These are phyloP conservation scores for Hedya salicella DNA, from an alignment of 2,888 invertebrate species.

Conservation along the genomic window DNA sequence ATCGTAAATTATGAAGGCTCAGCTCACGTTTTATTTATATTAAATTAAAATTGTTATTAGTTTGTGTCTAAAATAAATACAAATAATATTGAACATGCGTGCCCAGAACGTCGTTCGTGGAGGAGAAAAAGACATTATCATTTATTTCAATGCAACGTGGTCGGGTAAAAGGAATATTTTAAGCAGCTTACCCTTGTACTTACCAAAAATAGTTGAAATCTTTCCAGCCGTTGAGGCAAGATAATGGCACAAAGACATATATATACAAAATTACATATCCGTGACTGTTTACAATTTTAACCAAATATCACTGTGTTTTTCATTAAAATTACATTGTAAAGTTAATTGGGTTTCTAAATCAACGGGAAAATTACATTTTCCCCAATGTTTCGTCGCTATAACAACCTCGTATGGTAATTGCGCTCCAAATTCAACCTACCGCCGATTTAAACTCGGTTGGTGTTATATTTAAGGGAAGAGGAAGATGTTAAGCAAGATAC, in stretches of 20 bases:
- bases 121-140: too few species aligned
- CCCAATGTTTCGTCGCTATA: constrained; percentile 1
- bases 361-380: constrained; percentile 15
- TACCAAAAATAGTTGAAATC: too few species aligned
- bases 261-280: too few species aligned
- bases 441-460: too few species aligned
- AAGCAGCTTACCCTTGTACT: too few species aligned
- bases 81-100: neutral
- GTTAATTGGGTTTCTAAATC: constrained; percentile 12
- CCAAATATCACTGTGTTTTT: neutral
- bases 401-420: neutral
- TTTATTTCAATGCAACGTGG: too few species aligned
- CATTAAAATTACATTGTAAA: constrained; percentile 15
- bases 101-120: too few species aligned
- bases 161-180: too few species aligned
- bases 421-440: neutral
- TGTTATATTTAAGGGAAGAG: neutral
- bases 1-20: constrained; percentile 5
- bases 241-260: too few species aligned
- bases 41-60: constrained; percentile 4
- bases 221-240: too few species aligned
- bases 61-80: constrained; percentile 4
- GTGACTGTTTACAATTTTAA: neutral
- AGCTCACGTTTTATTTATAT: neutral
- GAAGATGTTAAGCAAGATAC: constrained; percentile 4